These are phyloP conservation scores for Otolemur crassicaudatus DNA, from an alignment of 2,797 vertebrate genomes.

Conservation along the genomic window DNA sequence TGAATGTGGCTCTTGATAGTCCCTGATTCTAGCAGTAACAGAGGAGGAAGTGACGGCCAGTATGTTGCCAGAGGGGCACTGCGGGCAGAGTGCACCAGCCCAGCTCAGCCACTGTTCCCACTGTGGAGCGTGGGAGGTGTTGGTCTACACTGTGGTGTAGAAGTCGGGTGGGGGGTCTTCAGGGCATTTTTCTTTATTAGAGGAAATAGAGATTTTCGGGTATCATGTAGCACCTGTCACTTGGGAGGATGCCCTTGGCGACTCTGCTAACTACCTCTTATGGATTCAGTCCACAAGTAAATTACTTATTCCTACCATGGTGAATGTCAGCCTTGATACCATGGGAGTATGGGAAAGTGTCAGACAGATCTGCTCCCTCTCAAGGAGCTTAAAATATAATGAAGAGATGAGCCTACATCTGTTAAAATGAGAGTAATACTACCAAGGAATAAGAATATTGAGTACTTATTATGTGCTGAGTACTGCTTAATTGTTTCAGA, in stretches of 20 bases:
- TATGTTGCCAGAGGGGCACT: neutral
- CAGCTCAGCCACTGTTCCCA: neutral
- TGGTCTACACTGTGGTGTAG: too few species aligned
- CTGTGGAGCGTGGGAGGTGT: neutral
- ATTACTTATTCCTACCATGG: neutral
- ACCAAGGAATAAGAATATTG: neutral
- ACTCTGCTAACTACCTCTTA: neutral
- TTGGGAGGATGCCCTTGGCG: neutral
- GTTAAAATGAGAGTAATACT: neutral
- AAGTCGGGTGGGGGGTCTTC: neutral
- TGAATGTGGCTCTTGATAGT: neutral
- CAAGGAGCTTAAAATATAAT: neutral
- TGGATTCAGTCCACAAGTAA: neutral
- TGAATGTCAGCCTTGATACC: neutral
- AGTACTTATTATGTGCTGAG: neutral
- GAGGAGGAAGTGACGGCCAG: too few species aligned
- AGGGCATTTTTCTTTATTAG: neutral
- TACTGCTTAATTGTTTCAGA: neutral
- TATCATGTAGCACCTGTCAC: neutral
- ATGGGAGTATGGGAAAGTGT: neutral
- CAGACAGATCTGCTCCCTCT: neutral
- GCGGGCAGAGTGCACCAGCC: neutral
- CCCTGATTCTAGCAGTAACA: neutral
- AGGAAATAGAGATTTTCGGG: neutral
- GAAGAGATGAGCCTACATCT: neutral